Base-by-base conservation (phyloP, 23 tunicate genomes). In the Halocynthia roretzi region DNA sequence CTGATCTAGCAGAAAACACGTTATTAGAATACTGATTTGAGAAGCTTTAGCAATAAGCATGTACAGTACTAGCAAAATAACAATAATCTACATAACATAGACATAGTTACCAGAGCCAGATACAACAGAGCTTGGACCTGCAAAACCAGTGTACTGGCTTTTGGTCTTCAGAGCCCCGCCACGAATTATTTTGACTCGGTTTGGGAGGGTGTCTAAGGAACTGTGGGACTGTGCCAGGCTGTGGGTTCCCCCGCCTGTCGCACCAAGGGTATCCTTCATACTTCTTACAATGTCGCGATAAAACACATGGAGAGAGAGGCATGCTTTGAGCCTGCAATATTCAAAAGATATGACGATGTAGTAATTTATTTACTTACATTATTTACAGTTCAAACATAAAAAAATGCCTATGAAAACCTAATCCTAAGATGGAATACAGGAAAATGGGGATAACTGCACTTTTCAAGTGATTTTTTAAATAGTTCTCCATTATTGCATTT, bases 201-300 rank as follows among this genome's bases (percentile, higher is more conserved):
- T 60, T 5, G 77, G 48, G 8, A 85, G 70, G 6, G 83, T 64
- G 64, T 89, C 96, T 58, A 89, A 56, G 0, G 96, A 89, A 61
- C 88, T 89, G 53, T 80, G 85, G 8, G 96, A 89, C 57, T 89
- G 96, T 67, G 68, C 70, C 9, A 89, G 57, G 54, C 96, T 89
- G 63, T 83, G 88, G 14, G 88, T n/a, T 21, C 80, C 78, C 7
- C 84, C 75, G 22, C 67, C 82, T 31, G 83, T 72, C 12, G 85
- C 62, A 53, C 96, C 96, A 0, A 89, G 61, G 17, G 78, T 76
- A 49, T 89, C 96, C 31, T 83, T 68, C 48, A 89, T 75, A 68
- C 56, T 80, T 80, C 76, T 73, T 0, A 89, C 85, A 69, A 83
- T 60, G 51, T 89, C 96, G 6, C 82, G 86, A 49, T 79, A 89